Percentiles rank a stretch among this genome's conserved stretches.
These are phyloP conservation scores for Drosophila albomicans DNA, from an alignment of 1,140 invertebrate genomes.

Conservation along the genomic window DNA sequence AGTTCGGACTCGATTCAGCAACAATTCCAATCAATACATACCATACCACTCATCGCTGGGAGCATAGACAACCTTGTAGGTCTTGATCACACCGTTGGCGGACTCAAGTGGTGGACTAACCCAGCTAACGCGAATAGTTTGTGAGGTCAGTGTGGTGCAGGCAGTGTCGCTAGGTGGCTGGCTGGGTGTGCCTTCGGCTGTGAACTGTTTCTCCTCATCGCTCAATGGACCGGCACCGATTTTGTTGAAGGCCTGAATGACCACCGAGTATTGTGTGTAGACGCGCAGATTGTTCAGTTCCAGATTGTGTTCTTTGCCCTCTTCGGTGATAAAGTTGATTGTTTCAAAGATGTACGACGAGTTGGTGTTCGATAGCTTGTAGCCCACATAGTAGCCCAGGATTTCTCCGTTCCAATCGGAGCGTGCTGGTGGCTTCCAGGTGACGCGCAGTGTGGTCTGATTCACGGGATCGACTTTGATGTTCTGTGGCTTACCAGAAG, in stretches of 20 bases:
- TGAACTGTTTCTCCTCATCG: conserved; percentile 95
- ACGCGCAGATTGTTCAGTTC: conserved; percentile 93
- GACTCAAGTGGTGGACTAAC: conserved; percentile 94
- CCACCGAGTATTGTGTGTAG: conserved; percentile 97
- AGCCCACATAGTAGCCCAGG: conserved; percentile 93
- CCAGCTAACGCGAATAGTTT: conserved; percentile 97
- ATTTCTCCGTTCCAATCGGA: conserved; percentile 97
- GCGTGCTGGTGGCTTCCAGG: conserved; percentile 96
- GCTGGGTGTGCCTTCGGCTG: conserved; percentile 96
- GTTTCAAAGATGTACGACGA: conserved; percentile 96
- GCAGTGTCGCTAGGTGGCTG: conserved; percentile 96
- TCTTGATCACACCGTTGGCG: conserved; percentile 97
- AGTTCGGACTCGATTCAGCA: background rate
- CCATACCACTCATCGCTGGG: conserved; percentile 96
- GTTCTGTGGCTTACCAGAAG: conserved; percentile 92
- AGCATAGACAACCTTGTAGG: conserved; percentile 98
- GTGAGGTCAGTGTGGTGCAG: conserved; percentile 95
- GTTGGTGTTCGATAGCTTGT: conserved; percentile 94
- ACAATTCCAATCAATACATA: conserved; percentile 86
- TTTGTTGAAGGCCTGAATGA: conserved; percentile 98
- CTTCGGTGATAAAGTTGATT: conserved; percentile 95
- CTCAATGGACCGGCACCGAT: conserved; percentile 96
- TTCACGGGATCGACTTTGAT: conserved; percentile 96
- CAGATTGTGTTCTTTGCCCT: conserved; percentile 94
- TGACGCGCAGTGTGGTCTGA: conserved; percentile 95